Percentiles rank a stretch among this genome's conserved stretches.
These are phyloP conservation scores for Zophobas atratus DNA, from an alignment of 1,140 invertebrate genomes.

Conservation along the genomic window DNA sequence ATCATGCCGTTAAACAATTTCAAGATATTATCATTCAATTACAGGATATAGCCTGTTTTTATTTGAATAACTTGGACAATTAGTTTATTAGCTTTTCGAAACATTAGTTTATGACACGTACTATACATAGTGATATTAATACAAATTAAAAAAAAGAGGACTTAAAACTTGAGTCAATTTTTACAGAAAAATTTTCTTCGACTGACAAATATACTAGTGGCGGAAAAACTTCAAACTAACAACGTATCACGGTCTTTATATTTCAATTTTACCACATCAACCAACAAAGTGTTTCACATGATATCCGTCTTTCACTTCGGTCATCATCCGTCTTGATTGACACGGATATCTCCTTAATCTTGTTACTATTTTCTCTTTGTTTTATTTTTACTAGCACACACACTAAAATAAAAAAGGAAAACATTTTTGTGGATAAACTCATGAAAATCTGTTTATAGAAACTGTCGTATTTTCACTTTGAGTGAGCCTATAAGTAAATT, in stretches of 20 bases:
- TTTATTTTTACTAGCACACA: background rate
- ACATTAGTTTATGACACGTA: too few species aligned
- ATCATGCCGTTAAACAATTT: too few species aligned
- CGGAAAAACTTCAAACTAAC: constrained; percentile 2
- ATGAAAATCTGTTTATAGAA: too few species aligned
- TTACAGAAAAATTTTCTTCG: background rate
- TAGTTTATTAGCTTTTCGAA: too few species aligned
- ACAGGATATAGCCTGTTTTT: too few species aligned
- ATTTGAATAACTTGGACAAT: too few species aligned
- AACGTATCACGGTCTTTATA: background rate
- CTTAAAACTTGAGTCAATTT: too few species aligned
- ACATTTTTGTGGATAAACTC: background rate
- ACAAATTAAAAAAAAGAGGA: too few species aligned
- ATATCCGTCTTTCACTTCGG: constrained; percentile 34
- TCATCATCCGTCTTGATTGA: constrained; percentile 20
- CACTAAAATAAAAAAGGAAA: background rate
- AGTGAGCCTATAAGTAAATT: background rate
- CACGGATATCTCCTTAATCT: constrained; percentile 23
- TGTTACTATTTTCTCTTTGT: background rate
- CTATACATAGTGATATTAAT: too few species aligned
- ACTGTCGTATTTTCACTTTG: background rate
- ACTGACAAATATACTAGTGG: background rate
- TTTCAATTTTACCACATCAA: constrained; percentile 20
- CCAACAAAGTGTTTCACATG: constrained; percentile 19
- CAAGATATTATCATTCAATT: too few species aligned